Evolutionary conservation across 2,888 invertebrate genomes (phyloP), one percentile per base, ranked within the genome.

Genomic region (Pteria penguin): DNA sequence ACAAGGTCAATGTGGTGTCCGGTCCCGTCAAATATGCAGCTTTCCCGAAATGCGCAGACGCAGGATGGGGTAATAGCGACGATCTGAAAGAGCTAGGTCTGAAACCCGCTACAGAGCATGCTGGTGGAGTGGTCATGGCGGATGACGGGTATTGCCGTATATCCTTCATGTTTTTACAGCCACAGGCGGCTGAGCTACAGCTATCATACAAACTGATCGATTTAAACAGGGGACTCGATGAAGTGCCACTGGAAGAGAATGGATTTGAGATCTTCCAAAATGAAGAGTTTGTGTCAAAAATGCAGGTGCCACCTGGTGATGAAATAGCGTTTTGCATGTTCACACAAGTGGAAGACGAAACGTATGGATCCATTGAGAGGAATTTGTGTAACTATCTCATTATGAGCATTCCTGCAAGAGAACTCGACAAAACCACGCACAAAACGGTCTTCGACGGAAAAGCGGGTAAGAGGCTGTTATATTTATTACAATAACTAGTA

Each of bases 361-460:
- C 52, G 5, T 72, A 73, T 52, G 76, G 76, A 14, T 69, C 73
- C 1, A 68, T 73, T 22, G 78, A 87, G 55, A 75, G 79, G 24
- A 90, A 90, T 74, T 84, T 90, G 31, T 90, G 89, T 72, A 90
- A 90, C 74, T 87, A 86, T 70, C 80, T 84, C 52, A 74, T 86
- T 22, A 82, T 84, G n/a, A 83, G 82, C 60, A 72, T 75, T 1
- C 65, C 77, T 18, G 72, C 72, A 8, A 77, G 69, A 5, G 77
- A 77, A 5, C 66, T 73, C 2, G 71, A 73, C 55, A 60, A 79
- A 52, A 31, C 68, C 2, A 61, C 57, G 18, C 33, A 74, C 22
- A 61, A 67, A 26, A 73, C 67, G 2, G 76, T 80, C 2, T 79
- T 76, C 8, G 80, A 79, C 52, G 78, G 80, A 0, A 71, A 78